A percentile compares a stretch with the other conserved stretches of the same genome.
phyloP scores from a whole-genome alignment of 2,113 vertebrate genomes.

The Ursus arctos region DNA sequence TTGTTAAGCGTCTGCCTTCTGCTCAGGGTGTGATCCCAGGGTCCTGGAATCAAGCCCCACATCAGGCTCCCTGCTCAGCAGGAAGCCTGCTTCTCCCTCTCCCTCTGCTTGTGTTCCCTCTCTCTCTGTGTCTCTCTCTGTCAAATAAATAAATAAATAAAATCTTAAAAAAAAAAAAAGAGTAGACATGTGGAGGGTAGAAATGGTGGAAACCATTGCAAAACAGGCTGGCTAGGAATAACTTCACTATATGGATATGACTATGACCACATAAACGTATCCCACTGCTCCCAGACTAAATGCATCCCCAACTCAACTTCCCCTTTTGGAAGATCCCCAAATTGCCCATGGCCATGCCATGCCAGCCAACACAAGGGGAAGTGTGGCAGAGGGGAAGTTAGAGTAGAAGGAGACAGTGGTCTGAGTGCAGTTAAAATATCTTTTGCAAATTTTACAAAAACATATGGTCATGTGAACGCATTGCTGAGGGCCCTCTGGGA shows the following conservation, averaged over 20 bases:
- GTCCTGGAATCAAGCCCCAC: too few species aligned
- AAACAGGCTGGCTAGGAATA: not conserved
- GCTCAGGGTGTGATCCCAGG: too few species aligned
- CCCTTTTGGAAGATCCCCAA: not conserved
- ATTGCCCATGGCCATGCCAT: not conserved
- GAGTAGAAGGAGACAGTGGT: slow-evolving; percentile 32
- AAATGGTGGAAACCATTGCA: not conserved
- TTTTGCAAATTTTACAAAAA: slow-evolving; percentile 65
- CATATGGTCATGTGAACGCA: not conserved
- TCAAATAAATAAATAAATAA: too few species aligned
- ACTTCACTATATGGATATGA: not conserved
- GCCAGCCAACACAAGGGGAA: not conserved
- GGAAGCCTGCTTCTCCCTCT: too few species aligned
- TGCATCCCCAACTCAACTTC: slow-evolving; percentile 7
- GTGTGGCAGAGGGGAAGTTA: slow-evolving; percentile 55
- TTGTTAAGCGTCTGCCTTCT: too few species aligned
- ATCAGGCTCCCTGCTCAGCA: too few species aligned
- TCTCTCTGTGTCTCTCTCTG: too few species aligned
- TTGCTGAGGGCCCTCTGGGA: not conserved
- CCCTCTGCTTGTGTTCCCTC: too few species aligned
- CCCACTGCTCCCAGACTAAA: not conserved
- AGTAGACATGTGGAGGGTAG: not conserved
- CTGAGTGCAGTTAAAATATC: slow-evolving; percentile 51
- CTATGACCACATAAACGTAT: not conserved
- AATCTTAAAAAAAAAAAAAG: too few species aligned